Conservation (phyloP, 2,888 invertebrate species). For the Diaprepes abbreviatus region DNA sequence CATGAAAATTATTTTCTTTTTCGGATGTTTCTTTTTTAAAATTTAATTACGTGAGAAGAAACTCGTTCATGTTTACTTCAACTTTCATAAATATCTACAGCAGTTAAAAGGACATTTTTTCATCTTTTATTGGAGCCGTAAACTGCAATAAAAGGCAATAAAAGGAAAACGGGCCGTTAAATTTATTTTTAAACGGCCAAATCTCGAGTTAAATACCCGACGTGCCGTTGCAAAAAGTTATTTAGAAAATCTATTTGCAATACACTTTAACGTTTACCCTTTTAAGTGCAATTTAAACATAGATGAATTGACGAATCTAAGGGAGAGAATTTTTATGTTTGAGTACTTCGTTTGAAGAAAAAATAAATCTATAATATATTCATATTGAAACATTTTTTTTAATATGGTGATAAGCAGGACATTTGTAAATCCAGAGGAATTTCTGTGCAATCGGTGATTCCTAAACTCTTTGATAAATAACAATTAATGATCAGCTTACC, state of each 20-base stretch:
- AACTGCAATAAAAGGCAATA: conserved; percentile 13
- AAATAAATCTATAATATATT: too few relatives aligned
- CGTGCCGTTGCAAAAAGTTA: conserved; percentile 31
- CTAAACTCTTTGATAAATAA: too few relatives aligned
- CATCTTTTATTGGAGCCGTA: not conserved
- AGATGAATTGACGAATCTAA: not conserved
- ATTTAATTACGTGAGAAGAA: too few relatives aligned
- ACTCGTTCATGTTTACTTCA: too few relatives aligned
- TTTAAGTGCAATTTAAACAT: conserved; percentile 13
- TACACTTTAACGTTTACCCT: conserved; percentile 18
- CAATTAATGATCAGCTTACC: too few relatives aligned
- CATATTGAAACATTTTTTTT: too few relatives aligned
- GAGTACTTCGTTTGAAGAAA: not conserved
- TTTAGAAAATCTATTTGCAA: conserved; percentile 28
- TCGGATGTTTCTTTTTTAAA: too few relatives aligned
- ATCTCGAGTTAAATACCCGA: conserved; percentile 17
- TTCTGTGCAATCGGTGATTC: too few relatives aligned
- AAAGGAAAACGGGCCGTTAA: conserved; percentile 27
- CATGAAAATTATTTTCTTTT: too few relatives aligned
- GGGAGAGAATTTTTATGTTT: conserved; percentile 4
- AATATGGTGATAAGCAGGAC: too few relatives aligned
- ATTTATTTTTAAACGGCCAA: conserved; percentile 20
- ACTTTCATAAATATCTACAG: too few relatives aligned
- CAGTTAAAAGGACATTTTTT: not conserved
- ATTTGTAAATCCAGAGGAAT: too few relatives aligned